These are phyloP conservation scores for Sardinella longiceps DNA, from an alignment of 2,797 vertebrate genomes.

Conservation along the genomic window DNA sequence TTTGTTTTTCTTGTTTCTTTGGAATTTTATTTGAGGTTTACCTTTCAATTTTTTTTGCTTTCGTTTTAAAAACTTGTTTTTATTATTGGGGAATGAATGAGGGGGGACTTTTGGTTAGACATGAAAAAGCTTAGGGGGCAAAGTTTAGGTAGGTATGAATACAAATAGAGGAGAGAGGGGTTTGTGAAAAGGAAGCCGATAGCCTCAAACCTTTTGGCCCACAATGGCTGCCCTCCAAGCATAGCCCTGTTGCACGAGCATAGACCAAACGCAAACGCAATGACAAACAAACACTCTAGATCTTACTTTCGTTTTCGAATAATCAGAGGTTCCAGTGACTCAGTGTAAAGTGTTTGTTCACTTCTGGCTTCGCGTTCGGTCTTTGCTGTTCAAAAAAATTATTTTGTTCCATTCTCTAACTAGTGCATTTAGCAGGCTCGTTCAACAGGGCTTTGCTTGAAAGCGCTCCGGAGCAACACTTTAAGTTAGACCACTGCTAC, in stretches of 20 bases:
- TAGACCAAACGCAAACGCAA: too few species aligned
- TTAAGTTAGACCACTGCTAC: neutral
- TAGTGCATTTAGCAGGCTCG: too few species aligned
- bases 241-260: too few species aligned
- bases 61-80: constrained; percentile 4
- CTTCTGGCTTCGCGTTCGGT: too few species aligned
- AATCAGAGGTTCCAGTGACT: too few species aligned
- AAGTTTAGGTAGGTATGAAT: neutral
- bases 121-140: neutral
- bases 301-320: too few species aligned
- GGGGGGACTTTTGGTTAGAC: constrained; percentile 46
- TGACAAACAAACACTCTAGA: too few species aligned
- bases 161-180: neutral
- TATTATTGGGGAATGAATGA: neutral
- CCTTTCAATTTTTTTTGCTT: neutral
- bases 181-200: neutral
- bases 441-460: too few species aligned
- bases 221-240: neutral
- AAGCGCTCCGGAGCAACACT: too few species aligned
- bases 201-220: neutral
- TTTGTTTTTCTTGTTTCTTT: neutral
- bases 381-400: too few species aligned
- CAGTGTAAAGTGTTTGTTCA: too few species aligned
- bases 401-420: too few species aligned
- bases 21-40: constrained; percentile 27